Evolutionary conservation across 2,113 vertebrate genomes (phyloP), one percentile per base, ranked within the genome.

Genomic region (Lophotis ruficrista): DNA sequence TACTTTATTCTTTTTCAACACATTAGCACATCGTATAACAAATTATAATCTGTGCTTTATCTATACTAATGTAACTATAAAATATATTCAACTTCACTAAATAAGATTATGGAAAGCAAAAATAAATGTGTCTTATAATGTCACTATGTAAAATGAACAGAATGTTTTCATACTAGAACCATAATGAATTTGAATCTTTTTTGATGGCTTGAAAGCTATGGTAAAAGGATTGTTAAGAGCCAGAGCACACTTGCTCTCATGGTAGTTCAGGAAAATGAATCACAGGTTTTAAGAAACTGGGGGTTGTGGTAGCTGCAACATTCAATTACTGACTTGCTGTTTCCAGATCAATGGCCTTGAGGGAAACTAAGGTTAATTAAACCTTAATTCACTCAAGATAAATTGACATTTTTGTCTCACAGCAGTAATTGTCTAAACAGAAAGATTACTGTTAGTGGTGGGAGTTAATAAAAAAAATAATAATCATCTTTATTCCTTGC

Each of bases 291-390:
- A 88, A 72, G 64, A 94, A 97, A 87, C 27, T 83, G 41, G 53
- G 70, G 23, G 20, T 73, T 93, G 69, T 94, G 76, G n/a, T 86
- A 93, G 73, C 79, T 94, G 57, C 37, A 86, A 47, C 47, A 84
- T 97, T 91, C 84, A 97, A 92, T 97, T 97, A 95, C 47, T 92
- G 79, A 92, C 51, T 95, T 96, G 62, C 65, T 93, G 43, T 96
- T 97, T 97, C 64, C 79, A 96, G 96, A 96, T 96, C 89, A 87
- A 76, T 97, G 78, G 70, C 87, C 96, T 96, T 96, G 27, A 91
- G 96, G 92, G 81, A 72, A 95, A 62, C 9, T 73, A 87, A 96
- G 84, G 77, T 94, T 97, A 98, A 98, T 97, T 97, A 97, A 98
- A 84, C 47, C 62, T 98, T 96, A 98, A 97, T 97, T 95, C 87